Evolutionary conservation across 2,797 vertebrate genomes (phyloP), one percentile per base, ranked within the genome.

Genomic region (Holocentrus rufus): DNA sequence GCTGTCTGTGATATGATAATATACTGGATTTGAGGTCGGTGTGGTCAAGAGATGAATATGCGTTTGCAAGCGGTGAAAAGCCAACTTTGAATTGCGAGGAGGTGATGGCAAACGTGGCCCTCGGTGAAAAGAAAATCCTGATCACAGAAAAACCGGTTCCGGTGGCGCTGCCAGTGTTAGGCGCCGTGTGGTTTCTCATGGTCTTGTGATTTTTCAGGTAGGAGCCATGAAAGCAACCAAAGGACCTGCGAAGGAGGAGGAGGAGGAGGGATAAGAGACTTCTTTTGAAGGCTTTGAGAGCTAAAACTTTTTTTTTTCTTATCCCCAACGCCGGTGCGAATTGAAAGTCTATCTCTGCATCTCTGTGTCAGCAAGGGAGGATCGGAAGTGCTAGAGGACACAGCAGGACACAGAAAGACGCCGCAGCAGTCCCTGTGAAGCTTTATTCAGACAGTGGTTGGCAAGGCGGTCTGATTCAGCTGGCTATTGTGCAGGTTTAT

Each of bases 351-450:
- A 22, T 68, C 18, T 67, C 8, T 36, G 23, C 20, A 1, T 25
- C 27, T 69, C 34, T 62, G 53, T 60, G 47, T 47, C 63, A 52
- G 44, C 59, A 69, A 18, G 39, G 39, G 39, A 42, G 25, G 8
- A 69, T 15, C 50, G 60, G 36, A 34, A 15, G 49, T 52, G 62
- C 62, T 50, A 5, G 65, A 71, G 60, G 68, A 76, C 74, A 56
- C 66, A 61, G 54, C 65, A 23, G 57, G 62, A 47, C 47, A 54
- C 50, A 20, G n/a, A 46, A 1, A 36, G 36, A 63, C 60, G 59
- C 23, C 20, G 58, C 46, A 56, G 59, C 65, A 71, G 47, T 63
- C 44, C 54, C 55, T 30, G 10, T n/a, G 23, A 15, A 17, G 49
- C 47, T 59, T 31, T 7, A 30, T 76, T 60, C 46, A 74, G 60